Evolutionary conservation across 1,140 invertebrate species (phyloP).

Genomic region (Babylonia areolata): DNA sequence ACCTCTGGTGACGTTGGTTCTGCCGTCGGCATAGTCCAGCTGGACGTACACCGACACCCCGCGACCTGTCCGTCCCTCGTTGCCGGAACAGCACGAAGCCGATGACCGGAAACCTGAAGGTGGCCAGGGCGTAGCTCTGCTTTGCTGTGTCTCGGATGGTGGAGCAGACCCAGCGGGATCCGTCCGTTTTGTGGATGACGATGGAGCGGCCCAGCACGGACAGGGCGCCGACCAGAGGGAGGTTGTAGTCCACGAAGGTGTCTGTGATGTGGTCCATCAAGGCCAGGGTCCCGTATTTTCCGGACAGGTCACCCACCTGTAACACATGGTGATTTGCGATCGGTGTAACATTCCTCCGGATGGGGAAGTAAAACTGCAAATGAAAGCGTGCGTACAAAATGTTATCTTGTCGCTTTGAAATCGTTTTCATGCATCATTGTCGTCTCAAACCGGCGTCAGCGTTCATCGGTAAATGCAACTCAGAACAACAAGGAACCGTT

Average conservation of each 20-base stretch:
- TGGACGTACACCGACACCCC: slow-evolving; percentile 84
- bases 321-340: background rate
- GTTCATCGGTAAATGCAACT: no score
- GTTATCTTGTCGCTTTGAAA: background rate
- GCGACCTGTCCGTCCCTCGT: slow-evolving; percentile 84
- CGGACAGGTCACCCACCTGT: slow-evolving; percentile 92
- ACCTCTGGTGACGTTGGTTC: slow-evolving; percentile 83
- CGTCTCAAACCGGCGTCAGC: no score
- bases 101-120: slow-evolving; percentile 88
- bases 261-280: slow-evolving; percentile 78
- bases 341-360: no score
- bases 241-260: slow-evolving; percentile 87
- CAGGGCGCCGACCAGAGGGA: slow-evolving; percentile 88
- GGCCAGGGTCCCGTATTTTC: slow-evolving; percentile 85
- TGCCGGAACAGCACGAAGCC: slow-evolving; percentile 90
- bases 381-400: no score
- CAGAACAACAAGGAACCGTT: no score
- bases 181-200: slow-evolving; percentile 83
- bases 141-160: slow-evolving; percentile 72
- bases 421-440: no score
- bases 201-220: slow-evolving; percentile 90
- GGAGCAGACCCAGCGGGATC: slow-evolving; percentile 77
- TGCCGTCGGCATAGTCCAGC: slow-evolving; percentile 91
- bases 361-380: no score
- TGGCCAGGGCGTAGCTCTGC: slow-evolving; percentile 75